Evolutionary conservation across 2,113 vertebrate genomes (phyloP).

Genomic region (Felis chaus): DNA sequence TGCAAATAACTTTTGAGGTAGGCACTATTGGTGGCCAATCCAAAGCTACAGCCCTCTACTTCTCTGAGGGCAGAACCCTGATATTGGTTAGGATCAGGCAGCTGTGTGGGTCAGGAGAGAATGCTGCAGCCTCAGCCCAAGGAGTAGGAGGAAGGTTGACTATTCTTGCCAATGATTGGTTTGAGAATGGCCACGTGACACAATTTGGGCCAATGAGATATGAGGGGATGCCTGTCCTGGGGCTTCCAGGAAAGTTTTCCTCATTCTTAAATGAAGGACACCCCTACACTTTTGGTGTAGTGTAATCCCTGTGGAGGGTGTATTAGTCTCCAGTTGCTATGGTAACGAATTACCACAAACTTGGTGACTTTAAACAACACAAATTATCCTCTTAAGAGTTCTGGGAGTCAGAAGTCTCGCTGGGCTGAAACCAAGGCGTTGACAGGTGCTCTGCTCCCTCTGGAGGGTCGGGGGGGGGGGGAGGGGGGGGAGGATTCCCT

Average conservation of each 20-base stretch:
- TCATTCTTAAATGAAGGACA: neutral
- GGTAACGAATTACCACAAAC: neutral
- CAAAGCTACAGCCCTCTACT: neutral
- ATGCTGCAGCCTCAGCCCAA: neutral
- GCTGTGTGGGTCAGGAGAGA: neutral
- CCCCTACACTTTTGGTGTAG: neutral
- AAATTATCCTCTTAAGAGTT: neutral
- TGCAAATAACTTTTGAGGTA: neutral
- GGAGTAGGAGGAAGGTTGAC: neutral
- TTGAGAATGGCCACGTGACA: neutral
- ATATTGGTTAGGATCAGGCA: neutral
- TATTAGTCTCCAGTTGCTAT: neutral
- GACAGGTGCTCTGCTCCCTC: neutral
- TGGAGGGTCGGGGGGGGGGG: neutral
- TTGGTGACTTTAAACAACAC: neutral
- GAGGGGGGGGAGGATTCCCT: neutral
- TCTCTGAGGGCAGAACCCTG: neutral
- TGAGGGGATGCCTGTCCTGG: neutral
- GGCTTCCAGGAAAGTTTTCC: neutral
- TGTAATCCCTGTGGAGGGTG: neutral
- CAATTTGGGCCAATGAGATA: neutral
- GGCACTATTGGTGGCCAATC: neutral
- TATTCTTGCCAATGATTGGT: neutral
- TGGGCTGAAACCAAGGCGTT: neutral
- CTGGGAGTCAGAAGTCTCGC: neutral